Evolutionary conservation across 2,797 vertebrate species (phyloP), one percentile per base, ranked within the genome.

Genomic region (Rhyacichthys aspro): DNA sequence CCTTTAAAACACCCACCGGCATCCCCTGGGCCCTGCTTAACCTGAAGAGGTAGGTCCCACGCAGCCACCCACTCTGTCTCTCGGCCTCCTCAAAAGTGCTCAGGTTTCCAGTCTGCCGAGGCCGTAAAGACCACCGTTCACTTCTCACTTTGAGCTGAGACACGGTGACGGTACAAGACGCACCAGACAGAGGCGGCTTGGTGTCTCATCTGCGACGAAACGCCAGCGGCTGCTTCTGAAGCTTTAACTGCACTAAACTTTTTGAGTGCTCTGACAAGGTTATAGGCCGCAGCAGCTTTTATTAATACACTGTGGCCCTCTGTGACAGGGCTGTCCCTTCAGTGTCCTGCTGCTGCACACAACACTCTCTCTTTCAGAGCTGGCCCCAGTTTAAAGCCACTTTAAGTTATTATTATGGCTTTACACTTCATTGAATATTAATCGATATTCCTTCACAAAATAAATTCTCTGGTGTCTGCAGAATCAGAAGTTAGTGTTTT

Each of bases 21-120:
- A 94, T 99, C 89, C 97, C 98, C 70, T 99, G 97, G 97, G 97
- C 96, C 39, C 86, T 99, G 77, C 94, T 99, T 68, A 99, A 98
- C 89, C 93, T 99, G 78, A 99, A 98, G 91, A 99, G 96, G 97
- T 99, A 94, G 90, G 80, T 32, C 58, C 15, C 50, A 61, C 59
- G 23, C 43, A 34, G 34, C 36, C 59, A 41, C 66, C 44, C 59
- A 47, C 72, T 60, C 43, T n/a, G 17, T 15, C 39, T 9, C 4
- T 9, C 56, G 32, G 53, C 17, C 9, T 41, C 28, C 43, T 42
- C 34, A 62, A 36, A 46, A 69, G 44, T 47, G 15, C 61, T 59
- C 67, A 43, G 36, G 47, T 16, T 67, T 61, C 58, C 34, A 72
- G 52, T 64, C 72, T 37, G 70, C 70, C 0, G 43, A 49, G n/a